phyloP scores from a whole-genome alignment of 2,888 invertebrate genomes.

The Dynastes hyllus region DNA sequence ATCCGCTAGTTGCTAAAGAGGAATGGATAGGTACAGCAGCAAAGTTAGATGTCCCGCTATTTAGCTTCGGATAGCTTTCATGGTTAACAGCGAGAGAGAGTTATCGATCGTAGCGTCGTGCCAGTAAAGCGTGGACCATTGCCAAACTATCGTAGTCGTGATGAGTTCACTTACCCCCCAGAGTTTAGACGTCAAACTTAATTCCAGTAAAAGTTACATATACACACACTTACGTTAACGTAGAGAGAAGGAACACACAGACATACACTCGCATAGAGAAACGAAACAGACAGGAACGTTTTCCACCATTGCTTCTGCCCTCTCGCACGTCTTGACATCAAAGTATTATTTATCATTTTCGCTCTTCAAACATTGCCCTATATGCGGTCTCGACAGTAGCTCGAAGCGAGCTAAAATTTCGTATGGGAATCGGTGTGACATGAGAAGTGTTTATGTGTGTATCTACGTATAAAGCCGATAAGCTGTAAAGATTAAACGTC shows the following conservation, averaged over 20 bases:
- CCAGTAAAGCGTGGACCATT: conserved; percentile 47
- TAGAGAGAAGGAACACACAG: not conserved
- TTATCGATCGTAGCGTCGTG: conserved; percentile 48
- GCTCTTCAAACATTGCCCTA: conserved; percentile 26
- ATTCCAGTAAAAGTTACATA: conserved; percentile 49
- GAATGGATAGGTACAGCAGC: not conserved
- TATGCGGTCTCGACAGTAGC: not conserved
- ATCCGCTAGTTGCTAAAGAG: no score
- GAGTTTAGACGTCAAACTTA: conserved; percentile 46
- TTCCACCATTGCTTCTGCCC: conserved; percentile 27
- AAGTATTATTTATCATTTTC: conserved; percentile 51
- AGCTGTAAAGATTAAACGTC: not conserved
- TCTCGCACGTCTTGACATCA: conserved; percentile 19
- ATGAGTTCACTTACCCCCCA: conserved; percentile 51
- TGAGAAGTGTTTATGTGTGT: not conserved
- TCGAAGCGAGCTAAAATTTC: not conserved
- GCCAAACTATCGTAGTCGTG: conserved; percentile 40
- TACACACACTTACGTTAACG: conserved; percentile 13
- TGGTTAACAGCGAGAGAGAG: not conserved
- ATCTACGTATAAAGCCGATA: not conserved
- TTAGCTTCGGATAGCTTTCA: conserved; percentile 6
- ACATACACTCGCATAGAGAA: not conserved
- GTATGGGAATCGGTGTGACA: not conserved
- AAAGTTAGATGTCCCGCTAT: conserved; percentile 10
- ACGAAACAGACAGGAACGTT: conserved; percentile 24